Evolutionary conservation across 1,140 invertebrate species (phyloP), one percentile per base, ranked within the genome.

Genomic region (Conus betulinus): DNA sequence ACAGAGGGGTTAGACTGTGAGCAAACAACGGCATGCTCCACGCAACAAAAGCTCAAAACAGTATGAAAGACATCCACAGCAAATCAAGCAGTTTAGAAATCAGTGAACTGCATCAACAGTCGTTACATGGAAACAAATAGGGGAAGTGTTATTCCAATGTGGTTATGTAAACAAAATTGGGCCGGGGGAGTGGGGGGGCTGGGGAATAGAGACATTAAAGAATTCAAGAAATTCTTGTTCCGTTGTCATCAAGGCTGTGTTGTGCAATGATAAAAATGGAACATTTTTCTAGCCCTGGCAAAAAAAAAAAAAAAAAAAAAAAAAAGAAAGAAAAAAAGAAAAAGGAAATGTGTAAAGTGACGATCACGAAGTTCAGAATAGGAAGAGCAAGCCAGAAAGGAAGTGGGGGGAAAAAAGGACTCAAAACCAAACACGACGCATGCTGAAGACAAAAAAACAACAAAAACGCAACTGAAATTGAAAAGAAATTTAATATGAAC

Each of bases 401-500:
- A 51, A 81, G 23, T 53, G 25, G 79, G 53, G 53, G 10, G 27
- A 51, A 51, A 51, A 53, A 84, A 88, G 55, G 67, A 84, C 57
- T 67, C 79, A 84, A 88, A 88, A 83, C 67, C 63, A 83, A 88
- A 88, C 57, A 84, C 67, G 23, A 71, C 60, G 23, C 87, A 83
- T 83, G 82, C 79, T 88, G 81, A 84, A 67, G 85, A 87, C 85
- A 87, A 87, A 87, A 87, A 87, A 87, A 87, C 85, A 87, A 87
- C 85, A 78, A 87, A 87, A 87, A 87, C 85, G 74, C 85, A 89
- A 89, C 84, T 89, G 74, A 89, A 89, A 89, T 81, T 89, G 76
- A 89, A 88, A 84, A 71, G 78, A 89, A 89, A 89, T 89, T 89
- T 89, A 89, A 89, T 89, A 85, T 87, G 63, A 89, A 86, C 84